These are phyloP conservation scores for Mellilla xanthometata DNA, from an alignment of 2,888 invertebrate species.

Conservation along the genomic window DNA sequence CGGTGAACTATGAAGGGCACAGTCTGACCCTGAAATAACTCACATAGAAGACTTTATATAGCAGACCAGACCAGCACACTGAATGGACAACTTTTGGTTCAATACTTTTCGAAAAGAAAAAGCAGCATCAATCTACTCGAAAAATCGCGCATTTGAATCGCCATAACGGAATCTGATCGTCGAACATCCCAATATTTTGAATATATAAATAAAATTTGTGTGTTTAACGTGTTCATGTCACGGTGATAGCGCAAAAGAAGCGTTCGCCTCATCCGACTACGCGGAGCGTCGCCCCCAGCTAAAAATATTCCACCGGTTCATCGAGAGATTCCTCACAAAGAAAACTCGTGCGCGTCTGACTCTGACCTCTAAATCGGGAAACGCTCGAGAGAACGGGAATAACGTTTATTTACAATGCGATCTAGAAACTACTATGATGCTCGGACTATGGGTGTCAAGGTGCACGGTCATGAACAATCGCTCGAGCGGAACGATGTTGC, in stretches of 20 bases:
- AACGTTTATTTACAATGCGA: constrained; percentile 39
- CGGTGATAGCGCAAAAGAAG: constrained; percentile 42
- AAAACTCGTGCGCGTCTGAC: constrained; percentile 53
- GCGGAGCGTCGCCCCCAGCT: constrained; percentile 72
- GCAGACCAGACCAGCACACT: background rate
- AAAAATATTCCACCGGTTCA: constrained; percentile 74
- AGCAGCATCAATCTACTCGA: no score
- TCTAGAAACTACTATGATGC: constrained; percentile 28
- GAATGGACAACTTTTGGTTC: no score
- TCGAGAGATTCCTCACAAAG: constrained; percentile 73
- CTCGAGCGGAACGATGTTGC: constrained; percentile 30
- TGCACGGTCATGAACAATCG: constrained; percentile 39
- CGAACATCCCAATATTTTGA: constrained; percentile 13
- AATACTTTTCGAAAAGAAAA: background rate
- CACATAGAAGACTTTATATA: background rate
- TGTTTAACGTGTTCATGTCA: constrained; percentile 37
- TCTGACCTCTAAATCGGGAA: constrained; percentile 67
- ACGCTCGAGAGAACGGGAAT: constrained; percentile 40
- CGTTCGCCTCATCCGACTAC: constrained; percentile 20
- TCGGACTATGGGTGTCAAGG: constrained; percentile 39
- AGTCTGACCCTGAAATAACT: constrained; percentile 7
- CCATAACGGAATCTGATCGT: constrained; percentile 5
- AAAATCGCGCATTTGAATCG: no score
- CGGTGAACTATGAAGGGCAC: constrained; percentile 11
- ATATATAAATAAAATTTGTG: constrained; percentile 5